These are phyloP conservation scores for Campoletis sonorensis DNA, from an alignment of 1,140 invertebrate genomes.

Conservation along the genomic window DNA sequence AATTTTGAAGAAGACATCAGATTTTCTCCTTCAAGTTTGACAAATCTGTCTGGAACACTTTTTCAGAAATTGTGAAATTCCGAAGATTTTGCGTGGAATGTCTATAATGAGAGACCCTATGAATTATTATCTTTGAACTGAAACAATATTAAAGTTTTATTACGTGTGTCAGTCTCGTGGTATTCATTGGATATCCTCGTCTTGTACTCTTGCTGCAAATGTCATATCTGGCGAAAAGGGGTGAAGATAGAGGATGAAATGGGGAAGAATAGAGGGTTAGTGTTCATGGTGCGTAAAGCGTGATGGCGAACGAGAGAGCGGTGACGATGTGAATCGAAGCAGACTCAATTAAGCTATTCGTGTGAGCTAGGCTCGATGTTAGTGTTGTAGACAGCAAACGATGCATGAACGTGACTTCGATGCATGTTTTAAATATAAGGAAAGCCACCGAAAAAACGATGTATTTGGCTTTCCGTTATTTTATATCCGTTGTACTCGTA, in stretches of 20 bases:
- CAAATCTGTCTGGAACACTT: too few relatives aligned
- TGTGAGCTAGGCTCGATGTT: neutral
- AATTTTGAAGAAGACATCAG: too few relatives aligned
- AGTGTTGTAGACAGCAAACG: neutral
- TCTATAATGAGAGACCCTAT: too few relatives aligned
- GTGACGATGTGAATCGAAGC: constrained; percentile 16
- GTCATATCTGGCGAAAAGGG: neutral
- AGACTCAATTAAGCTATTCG: constrained; percentile 7
- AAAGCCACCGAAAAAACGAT: neutral
- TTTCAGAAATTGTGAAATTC: too few relatives aligned
- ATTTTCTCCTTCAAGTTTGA: too few relatives aligned
- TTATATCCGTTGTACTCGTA: neutral
- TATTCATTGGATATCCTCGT: neutral
- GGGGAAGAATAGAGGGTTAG: neutral
- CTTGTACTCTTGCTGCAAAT: neutral
- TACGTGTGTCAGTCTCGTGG: neutral
- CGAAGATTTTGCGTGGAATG: too few relatives aligned
- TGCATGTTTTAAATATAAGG: neutral
- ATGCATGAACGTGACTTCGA: neutral
- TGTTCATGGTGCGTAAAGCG: neutral
- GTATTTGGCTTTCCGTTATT: neutral
- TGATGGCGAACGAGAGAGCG: constrained; percentile 2
- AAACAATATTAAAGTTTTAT: neutral
- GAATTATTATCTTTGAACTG: neutral
- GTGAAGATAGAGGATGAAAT: neutral